Percentiles rank a stretch among this genome's conserved stretches.
These are phyloP conservation scores for Xestia sexstrigata DNA, from an alignment of 2,888 invertebrate genomes.

Conservation along the genomic window DNA sequence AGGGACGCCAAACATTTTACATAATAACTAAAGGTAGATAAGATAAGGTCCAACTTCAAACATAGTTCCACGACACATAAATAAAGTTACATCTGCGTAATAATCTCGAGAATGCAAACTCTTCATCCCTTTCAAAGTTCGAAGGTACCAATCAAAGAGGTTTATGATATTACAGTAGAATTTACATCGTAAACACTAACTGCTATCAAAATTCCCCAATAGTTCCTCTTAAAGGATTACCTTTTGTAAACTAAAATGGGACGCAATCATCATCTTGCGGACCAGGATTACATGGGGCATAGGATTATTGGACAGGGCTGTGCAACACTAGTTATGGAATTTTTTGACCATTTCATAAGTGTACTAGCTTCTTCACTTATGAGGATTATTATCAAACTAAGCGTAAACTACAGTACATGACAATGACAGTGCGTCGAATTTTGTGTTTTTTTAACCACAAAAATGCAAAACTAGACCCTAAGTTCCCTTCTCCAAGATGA, in stretches of 20 bases:
- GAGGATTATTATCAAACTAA: neutral
- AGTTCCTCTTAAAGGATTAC: conserved; percentile 89
- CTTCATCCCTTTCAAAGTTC: conserved; percentile 81
- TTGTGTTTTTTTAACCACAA: neutral
- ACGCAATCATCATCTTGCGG: conserved; percentile 89
- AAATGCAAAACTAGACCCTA: neutral
- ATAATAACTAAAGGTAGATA: conserved; percentile 42
- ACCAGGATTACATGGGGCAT: conserved; percentile 86
- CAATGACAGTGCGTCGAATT: no score
- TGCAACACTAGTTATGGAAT: neutral
- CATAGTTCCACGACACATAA: conserved; percentile 54
- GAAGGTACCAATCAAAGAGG: conserved; percentile 87
- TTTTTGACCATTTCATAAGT: neutral
- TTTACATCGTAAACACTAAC: conserved; percentile 90
- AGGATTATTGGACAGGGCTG: conserved; percentile 69
- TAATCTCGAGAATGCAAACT: conserved; percentile 68
- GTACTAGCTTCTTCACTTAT: neutral
- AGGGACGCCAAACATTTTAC: conserved; percentile 46
- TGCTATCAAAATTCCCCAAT: conserved; percentile 85
- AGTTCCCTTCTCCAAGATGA: neutral
- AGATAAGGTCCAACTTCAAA: conserved; percentile 61
- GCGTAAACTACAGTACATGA: neutral
- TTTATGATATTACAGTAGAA: conserved; percentile 88
- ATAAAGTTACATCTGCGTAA: conserved; percentile 60
- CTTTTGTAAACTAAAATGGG: conserved; percentile 90